Evolutionary conservation across 1,140 invertebrate species (phyloP), one percentile per base, ranked within the genome.

Genomic region (Rhyzopertha dominica): DNA sequence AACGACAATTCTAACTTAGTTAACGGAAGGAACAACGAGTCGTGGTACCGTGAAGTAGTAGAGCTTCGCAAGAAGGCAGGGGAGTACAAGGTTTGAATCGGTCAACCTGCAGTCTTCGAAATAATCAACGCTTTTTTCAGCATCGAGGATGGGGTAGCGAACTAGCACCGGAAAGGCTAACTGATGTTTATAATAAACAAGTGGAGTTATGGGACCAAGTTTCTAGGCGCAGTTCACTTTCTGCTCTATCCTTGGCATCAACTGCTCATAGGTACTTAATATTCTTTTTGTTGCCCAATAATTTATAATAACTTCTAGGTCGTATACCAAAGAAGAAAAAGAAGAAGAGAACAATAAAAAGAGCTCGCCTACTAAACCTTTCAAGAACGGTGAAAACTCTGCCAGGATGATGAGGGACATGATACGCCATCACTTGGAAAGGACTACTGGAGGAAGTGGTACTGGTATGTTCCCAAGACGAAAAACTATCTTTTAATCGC

Each of bases 21-120:
- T 61, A 70, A 41, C 13, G 39, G 53, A 53, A 30, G 23, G 10
- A 59, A 56, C 24, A 60, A 74, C 54, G 73, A 78, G 58, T 78
- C 82, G 54, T 89, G 86, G 86, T 87, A 84, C 70, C 77, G 77
- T 54, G 85, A 89, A 69, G 86, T 92, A 58, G 77, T 90, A 59
- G 89, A 92, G 71, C 75, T 92, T 50, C 80, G 89, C 58, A 89
- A 89, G 68, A 87, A 91, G 67, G 90, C 90, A 64, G 88, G 86
- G 58, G 87, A 92, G 69, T 93, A 93, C 70, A 90, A 90, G 81
- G 87, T 90, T 75, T 71, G 69, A 29, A 12, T n/a, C n/a, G 56
- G 29, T n/a, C 19, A 37, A 39, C 19, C 29, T 25, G 37, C n/a
- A 24, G 23, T 26, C 26, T 14, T 25, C 29, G 23, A 39, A 23